phyloP scores from a whole-genome alignment of 2,888 invertebrate genomes.

The Drosophila prostipennis region DNA sequence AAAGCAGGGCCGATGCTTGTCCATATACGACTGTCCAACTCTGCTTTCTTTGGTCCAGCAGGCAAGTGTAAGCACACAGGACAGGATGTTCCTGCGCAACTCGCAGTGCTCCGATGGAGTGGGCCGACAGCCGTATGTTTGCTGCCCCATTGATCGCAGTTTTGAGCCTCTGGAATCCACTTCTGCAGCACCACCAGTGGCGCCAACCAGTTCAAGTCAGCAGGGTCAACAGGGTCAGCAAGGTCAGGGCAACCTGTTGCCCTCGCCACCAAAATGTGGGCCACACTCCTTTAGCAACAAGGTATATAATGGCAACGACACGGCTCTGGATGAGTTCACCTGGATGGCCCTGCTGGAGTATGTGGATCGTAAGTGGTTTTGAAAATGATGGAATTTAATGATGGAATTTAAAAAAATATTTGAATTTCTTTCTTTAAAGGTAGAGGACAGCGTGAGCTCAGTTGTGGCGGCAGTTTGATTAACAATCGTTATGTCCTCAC shows the following conservation, averaged over 20 bases:
- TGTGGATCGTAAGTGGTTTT: conserved; percentile 86
- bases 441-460: conserved; percentile 60
- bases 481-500: conserved; percentile 87
- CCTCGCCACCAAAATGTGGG: conserved; percentile 80
- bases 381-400: neutral
- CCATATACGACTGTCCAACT: conserved; percentile 80
- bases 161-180: conserved; percentile 38
- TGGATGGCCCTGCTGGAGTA: conserved; percentile 90
- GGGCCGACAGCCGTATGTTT: conserved; percentile 78
- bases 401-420: neutral
- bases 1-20: conserved; percentile 76
- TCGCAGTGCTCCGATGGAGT: conserved; percentile 78
- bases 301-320: conserved; percentile 87
- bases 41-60: conserved; percentile 65
- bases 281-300: conserved; percentile 83
- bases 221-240: conserved; percentile 25
- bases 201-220: conserved; percentile 2
- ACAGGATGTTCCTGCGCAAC: conserved; percentile 69
- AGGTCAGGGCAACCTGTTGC: conserved; percentile 72
- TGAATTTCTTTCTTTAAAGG: conserved; percentile 41
- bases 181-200: neutral
- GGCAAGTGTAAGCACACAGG: conserved; percentile 42
- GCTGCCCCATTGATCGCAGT: conserved; percentile 76
- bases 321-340: conserved; percentile 88
- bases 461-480: conserved; percentile 91